Evolutionary conservation across 2,797 vertebrate species (phyloP).

Genomic region (Holocentrus rufus): DNA sequence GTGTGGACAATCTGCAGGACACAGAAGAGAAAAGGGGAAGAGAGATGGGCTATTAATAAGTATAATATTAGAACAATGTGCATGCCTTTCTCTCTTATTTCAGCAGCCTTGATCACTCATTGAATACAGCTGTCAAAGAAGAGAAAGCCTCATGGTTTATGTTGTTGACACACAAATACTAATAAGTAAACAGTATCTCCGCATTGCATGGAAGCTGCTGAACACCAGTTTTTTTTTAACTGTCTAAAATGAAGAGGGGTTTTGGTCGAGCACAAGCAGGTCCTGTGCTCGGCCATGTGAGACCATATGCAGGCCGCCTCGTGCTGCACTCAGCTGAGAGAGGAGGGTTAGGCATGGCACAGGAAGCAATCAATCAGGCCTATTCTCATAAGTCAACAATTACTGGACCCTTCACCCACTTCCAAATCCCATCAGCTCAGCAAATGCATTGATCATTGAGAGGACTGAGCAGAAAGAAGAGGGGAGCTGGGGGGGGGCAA

Average conservation of each 20-base stretch:
- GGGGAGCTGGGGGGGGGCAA: no score
- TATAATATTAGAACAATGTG: slow-evolving; percentile 19
- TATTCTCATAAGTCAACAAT: slow-evolving; percentile 81
- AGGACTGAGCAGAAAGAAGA: slow-evolving; percentile 39
- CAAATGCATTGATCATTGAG: slow-evolving; percentile 76
- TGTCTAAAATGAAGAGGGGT: slow-evolving; percentile 1
- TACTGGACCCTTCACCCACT: slow-evolving; percentile 77
- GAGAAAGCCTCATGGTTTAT: neutral
- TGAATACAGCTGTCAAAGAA: no score
- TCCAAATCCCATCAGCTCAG: slow-evolving; percentile 78
- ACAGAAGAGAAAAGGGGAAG: slow-evolving; percentile 30
- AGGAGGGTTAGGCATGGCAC: slow-evolving; percentile 41
- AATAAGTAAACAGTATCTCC: neutral
- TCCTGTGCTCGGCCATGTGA: slow-evolving; percentile 56
- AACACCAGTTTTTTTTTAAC: slow-evolving; percentile 11
- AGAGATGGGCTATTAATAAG: slow-evolving; percentile 42
- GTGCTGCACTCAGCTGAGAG: slow-evolving; percentile 64
- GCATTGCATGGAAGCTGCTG: neutral
- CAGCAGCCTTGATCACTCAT: slow-evolving; percentile 17
- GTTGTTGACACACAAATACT: neutral
- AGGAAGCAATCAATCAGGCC: slow-evolving; percentile 82
- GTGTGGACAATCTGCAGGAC: slow-evolving; percentile 73
- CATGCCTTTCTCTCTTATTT: slow-evolving; percentile 25
- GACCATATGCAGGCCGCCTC: slow-evolving; percentile 41
- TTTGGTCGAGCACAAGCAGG: slow-evolving; percentile 21